Conservation (phyloP, 2,113 vertebrate genomes). For the Pygoscelis adeliae region DNA sequence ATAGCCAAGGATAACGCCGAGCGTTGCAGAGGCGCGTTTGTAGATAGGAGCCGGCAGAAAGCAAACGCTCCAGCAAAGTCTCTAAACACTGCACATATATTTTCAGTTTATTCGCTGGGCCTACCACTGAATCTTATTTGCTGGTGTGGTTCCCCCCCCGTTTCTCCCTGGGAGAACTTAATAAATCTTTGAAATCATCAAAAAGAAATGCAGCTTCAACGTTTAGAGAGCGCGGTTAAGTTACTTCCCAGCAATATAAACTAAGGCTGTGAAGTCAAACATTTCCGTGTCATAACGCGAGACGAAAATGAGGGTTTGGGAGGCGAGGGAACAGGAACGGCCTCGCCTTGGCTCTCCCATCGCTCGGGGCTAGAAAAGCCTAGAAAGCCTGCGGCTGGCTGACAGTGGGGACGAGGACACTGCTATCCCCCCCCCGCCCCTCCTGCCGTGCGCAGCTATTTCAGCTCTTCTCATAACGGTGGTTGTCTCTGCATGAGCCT, state of each 20-base stretch:
- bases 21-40: fast-evolving
- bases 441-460: background rate
- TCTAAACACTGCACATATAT: conserved; percentile 31
- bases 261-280: conserved; percentile 43
- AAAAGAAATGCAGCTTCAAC: conserved; percentile 56
- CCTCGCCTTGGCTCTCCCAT: background rate
- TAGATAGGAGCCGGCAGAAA: background rate
- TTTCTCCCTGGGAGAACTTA: conserved; percentile 31
- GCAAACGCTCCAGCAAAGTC: background rate
- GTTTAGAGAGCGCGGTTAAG: conserved; percentile 6
- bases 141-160: background rate
- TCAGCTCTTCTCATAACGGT: fast-evolving
- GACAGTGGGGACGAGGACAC: fast-evolving
- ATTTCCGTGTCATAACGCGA: background rate
- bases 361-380: fast-evolving
- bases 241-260: conserved; percentile 29
- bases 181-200: conserved; percentile 59
- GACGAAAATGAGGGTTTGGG: background rate
- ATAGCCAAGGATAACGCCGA: background rate
- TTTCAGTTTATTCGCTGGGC: background rate
- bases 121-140: conserved; percentile 13
- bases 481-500: background rate
- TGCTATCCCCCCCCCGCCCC: background rate
- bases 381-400: background rate
- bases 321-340: background rate